Evolutionary conservation across 53 echinoderm and acorn worm genomes (phyloP).

Genomic region (Stichopus horrens): DNA sequence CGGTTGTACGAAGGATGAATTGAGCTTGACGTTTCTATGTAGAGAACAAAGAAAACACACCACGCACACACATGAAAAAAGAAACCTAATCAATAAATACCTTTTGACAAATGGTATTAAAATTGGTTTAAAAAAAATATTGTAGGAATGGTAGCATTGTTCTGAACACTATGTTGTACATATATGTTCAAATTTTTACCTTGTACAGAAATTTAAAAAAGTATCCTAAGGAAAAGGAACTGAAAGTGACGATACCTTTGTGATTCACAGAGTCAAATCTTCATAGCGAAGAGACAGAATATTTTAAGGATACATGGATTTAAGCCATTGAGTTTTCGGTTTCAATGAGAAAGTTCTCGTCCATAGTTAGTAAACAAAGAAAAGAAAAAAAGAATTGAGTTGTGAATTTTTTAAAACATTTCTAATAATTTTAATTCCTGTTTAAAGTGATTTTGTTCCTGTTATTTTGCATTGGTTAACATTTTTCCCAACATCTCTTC

Average conservation of each 20-base stretch:
- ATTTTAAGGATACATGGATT: background rate
- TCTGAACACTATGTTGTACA: constrained; percentile 25
- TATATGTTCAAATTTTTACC: constrained; percentile 37
- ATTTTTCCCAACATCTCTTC: too few species aligned
- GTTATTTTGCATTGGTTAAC: too few species aligned
- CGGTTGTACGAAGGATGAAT: too few species aligned
- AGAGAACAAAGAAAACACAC: too few species aligned
- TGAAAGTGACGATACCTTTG: background rate
- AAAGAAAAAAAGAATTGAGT: background rate
- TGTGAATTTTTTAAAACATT: background rate
- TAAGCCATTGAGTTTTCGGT: background rate
- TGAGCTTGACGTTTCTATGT: too few species aligned
- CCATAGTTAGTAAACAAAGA: background rate
- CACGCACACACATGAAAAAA: too few species aligned
- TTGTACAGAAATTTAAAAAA: constrained; percentile 20
- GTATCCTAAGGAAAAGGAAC: background rate
- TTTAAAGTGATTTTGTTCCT: background rate
- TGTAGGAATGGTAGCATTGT: background rate
- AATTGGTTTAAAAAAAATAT: background rate
- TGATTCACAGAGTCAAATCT: background rate
- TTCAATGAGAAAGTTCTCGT: background rate
- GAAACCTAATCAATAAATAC: too few species aligned
- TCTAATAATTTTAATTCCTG: background rate
- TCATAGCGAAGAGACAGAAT: background rate
- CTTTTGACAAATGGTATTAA: background rate